Evolutionary conservation across 2,888 invertebrate genomes (phyloP), one percentile per base, ranked within the genome.

Genomic region (Ganaspis brasiliensis): DNA sequence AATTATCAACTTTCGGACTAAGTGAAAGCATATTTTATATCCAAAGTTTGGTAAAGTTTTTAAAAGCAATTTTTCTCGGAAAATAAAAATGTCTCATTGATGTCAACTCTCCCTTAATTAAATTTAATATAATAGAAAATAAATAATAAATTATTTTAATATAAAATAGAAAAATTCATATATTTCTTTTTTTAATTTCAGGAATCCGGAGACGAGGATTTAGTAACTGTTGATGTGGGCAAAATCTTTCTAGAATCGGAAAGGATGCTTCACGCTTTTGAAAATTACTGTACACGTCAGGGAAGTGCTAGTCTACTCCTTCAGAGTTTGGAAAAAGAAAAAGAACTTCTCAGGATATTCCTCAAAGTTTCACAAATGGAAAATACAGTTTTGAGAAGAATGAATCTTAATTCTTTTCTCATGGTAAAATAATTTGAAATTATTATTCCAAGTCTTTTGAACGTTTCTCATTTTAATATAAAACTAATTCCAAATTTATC

Each of bases 391-490:
- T 92, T 98, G 84, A 93, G 98, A 85, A 94, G 98, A 86, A 98
- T 98, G 98, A 98, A 98, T 91, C 93, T 99, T 67, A 98, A 98
- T 92, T 98, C 98, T n/a, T 99, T 98, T 92, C 94, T 98, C 75
- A 98, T 98, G 98, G 98, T 97, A 91, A 92, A 92, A 85, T 10
- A 31, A 31, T 4, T 31, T 31, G 31, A 31, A 31, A 31, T 31
- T 31, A 31, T 31, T 4, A 31, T 31, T n/a, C n/a, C n/a, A n/a
- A n/a, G n/a, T n/a, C n/a, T n/a, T n/a, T n/a, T n/a, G n/a, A n/a
- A n/a, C n/a, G n/a, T n/a, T n/a, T n/a, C n/a, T n/a, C 31, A 31
- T 31, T 4, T 31, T 31, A 6, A 31, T 31, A 31, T 31, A 4
- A 31, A 4, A 4, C 6, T 31, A 4, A 31, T n/a, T 8, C n/a